Percentiles rank a stretch among this genome's conserved stretches.
Conservation (phyloP, 1,140 invertebrate genomes). For the Meloidogyne chitwoodi region DNA sequence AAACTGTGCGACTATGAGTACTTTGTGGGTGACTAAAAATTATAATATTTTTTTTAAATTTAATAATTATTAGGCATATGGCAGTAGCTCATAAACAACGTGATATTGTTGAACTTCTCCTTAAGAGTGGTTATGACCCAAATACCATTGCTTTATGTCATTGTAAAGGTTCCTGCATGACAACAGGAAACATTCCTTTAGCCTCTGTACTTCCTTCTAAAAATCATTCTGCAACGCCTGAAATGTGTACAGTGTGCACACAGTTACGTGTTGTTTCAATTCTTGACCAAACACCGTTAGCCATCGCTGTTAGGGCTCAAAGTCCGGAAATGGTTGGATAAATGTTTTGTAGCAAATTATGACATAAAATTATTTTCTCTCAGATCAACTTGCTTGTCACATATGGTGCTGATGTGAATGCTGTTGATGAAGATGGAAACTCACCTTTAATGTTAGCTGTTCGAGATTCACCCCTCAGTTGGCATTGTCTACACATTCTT, state of each 20-base stretch:
- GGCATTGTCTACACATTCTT: slow-evolving; percentile 57
- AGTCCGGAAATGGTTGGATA: slow-evolving; percentile 55
- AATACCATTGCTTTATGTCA: slow-evolving; percentile 52
- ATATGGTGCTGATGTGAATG: slow-evolving; percentile 58
- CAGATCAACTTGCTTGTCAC: slow-evolving; percentile 37
- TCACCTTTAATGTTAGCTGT: slow-evolving; percentile 58
- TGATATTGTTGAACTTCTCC: slow-evolving; percentile 56
- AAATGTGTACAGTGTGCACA: slow-evolving; percentile 54
- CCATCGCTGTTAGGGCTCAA: slow-evolving; percentile 55
- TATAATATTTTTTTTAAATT: background rate
- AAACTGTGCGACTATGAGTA: slow-evolving; percentile 55
- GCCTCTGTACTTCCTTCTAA: slow-evolving; percentile 53
- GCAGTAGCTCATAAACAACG: slow-evolving; percentile 58
- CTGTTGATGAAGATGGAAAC: slow-evolving; percentile 57
- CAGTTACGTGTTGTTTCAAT: slow-evolving; percentile 55
- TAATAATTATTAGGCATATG: slow-evolving; percentile 42
- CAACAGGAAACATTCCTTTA: slow-evolving; percentile 56
- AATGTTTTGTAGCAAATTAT: background rate
- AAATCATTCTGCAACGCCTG: slow-evolving; percentile 45
- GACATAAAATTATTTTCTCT: background rate
- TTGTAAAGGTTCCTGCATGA: slow-evolving; percentile 57
- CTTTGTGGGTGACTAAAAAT: slow-evolving; percentile 3
- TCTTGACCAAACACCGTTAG: slow-evolving; percentile 56
- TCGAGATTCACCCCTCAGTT: slow-evolving; percentile 53
- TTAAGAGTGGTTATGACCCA: slow-evolving; percentile 58